Conservation (phyloP, 1,140 invertebrate genomes). For the Protaetia brevitarsis region DNA sequence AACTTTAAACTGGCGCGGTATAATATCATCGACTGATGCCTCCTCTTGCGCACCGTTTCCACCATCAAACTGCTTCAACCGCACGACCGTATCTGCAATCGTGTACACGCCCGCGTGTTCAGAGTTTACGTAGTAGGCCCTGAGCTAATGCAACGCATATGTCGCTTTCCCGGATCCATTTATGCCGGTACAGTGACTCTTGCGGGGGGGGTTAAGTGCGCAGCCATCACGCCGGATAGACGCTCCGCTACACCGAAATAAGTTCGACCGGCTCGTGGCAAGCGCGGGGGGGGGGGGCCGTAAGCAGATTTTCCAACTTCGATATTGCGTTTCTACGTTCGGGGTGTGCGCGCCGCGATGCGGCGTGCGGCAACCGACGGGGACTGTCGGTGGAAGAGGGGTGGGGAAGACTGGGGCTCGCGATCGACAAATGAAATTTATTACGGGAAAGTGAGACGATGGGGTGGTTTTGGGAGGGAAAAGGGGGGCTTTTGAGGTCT, state of each 20-base stretch:
- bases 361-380: neutral
- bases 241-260: slow-evolving; percentile 21
- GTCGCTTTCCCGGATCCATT: slow-evolving; percentile 46
- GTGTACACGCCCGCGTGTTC: no score
- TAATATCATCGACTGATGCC: no score
- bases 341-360: neutral
- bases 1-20: no score
- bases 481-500: neutral
- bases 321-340: slow-evolving; percentile 20
- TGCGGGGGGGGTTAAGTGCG: slow-evolving; percentile 45
- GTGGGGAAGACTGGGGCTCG: neutral
- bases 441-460: slow-evolving; percentile 7
- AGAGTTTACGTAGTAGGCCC: no score
- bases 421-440: slow-evolving; percentile 12
- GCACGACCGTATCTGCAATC: no score
- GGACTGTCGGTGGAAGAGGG: neutral
- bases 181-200: slow-evolving; percentile 39
- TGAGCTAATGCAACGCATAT: slow-evolving; percentile 45
- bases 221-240: slow-evolving; percentile 8
- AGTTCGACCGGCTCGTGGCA: slow-evolving; percentile 1
- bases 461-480: neutral
- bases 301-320: slow-evolving; percentile 27
- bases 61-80: no score
- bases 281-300: no score
- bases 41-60: no score